A percentile compares a stretch with the other conserved stretches of the same genome.
phyloP scores from a whole-genome alignment of 2,888 invertebrate genomes.

The Sabellastarte sp. region DNA sequence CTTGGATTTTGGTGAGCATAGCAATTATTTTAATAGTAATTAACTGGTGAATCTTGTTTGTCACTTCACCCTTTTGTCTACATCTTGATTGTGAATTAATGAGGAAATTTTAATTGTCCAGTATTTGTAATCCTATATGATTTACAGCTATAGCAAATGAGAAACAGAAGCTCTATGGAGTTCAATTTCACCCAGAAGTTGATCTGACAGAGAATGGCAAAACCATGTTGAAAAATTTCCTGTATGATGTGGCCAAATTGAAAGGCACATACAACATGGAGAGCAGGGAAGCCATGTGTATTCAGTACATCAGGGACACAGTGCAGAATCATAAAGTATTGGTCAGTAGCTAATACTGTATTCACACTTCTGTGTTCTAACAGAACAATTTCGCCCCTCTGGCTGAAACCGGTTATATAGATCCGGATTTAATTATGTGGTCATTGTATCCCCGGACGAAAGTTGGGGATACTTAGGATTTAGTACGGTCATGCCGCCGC shows the following conservation, averaged over 20 bases:
- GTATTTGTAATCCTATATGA: no score
- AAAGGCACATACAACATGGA: slow-evolving; percentile 85
- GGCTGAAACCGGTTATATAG: no score
- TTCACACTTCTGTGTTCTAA: not conserved
- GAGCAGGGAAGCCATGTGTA: slow-evolving; percentile 82
- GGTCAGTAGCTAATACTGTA: slow-evolving; percentile 61
- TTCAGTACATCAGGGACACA: slow-evolving; percentile 84
- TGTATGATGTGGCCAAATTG: slow-evolving; percentile 86
- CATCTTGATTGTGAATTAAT: no score
- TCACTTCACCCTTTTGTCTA: no score
- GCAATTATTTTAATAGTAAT: no score
- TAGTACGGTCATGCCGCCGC: no score
- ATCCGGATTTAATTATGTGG: no score
- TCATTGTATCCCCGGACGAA: no score
- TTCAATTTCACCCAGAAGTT: slow-evolving; percentile 99
- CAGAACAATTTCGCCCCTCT: not conserved
- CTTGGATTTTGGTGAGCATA: no score
- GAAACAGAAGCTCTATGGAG: slow-evolving; percentile 74
- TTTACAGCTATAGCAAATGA: slow-evolving; percentile 83
- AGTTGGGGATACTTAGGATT: no score
- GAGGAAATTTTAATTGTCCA: no score
- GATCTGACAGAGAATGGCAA: slow-evolving; percentile 90
- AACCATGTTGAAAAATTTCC: slow-evolving; percentile 89
- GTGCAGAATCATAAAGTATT: slow-evolving; percentile 91
- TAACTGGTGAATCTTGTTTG: no score